phyloP scores from a whole-genome alignment of 1,140 invertebrate genomes.

The Pogonus chalceus region DNA sequence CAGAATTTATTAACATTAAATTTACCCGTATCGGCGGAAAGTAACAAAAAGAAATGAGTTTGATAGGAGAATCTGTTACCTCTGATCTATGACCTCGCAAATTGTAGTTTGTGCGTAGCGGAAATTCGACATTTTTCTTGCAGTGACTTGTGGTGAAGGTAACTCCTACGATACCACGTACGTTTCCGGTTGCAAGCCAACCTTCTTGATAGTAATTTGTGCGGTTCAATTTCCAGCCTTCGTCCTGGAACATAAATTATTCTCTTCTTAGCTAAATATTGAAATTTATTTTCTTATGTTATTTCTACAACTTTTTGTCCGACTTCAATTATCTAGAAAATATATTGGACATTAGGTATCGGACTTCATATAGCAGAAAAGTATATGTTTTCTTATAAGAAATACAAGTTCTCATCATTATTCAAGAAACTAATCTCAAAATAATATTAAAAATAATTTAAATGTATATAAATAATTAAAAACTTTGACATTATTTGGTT shows the following conservation, averaged over 20 bases:
- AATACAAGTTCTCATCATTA: no score
- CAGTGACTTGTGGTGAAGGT: conserved; percentile 92
- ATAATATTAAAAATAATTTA: no score
- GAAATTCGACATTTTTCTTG: conserved; percentile 68
- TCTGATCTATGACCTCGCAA: conserved; percentile 91
- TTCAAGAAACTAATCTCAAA: no score
- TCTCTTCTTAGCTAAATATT: background rate
- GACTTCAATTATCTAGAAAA: no score
- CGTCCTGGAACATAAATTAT: conserved; percentile 51
- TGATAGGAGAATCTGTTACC: conserved; percentile 44
- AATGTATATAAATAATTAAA: no score
- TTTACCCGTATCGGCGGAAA: background rate
- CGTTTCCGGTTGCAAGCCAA: conserved; percentile 94
- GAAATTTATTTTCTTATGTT: background rate
- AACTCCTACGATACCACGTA: conserved; percentile 87
- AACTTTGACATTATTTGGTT: no score
- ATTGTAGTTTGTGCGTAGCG: conserved; percentile 93
- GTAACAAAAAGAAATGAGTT: conserved; percentile 2
- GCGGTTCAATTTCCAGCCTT: conserved; percentile 87
- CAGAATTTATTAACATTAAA: conserved; percentile 19
- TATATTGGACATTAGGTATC: no score
- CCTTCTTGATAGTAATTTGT: conserved; percentile 96
- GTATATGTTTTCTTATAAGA: no score
- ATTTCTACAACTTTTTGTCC: background rate
- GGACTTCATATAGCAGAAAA: no score